Evolutionary conservation across 2,888 invertebrate species (phyloP), one percentile per base, ranked within the genome.

Genomic region (Hemicrepidius hirtus): DNA sequence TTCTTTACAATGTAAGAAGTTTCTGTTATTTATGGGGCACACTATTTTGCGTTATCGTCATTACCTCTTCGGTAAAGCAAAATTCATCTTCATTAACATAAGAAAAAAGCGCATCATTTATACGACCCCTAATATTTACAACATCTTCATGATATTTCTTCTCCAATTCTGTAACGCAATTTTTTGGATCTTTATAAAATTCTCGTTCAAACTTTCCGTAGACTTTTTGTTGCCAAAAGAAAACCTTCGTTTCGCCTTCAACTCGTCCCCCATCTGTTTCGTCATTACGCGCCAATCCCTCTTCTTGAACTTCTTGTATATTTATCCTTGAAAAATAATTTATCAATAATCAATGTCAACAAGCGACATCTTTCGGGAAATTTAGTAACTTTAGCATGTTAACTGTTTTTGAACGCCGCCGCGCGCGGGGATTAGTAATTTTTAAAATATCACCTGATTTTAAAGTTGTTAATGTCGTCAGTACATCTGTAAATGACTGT

Each of bases 161-260:
- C 62, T 94, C 92, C n/a, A 86, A 80, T 13, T 92, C 90, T 0
- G 89, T 90, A 0, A 86, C 78, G 77, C 94, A 94, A 80, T 92
- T 92, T 46, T 88, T 88, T 41, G 87, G 84, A 40, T 93, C 90
- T 0, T 84, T 84, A 80, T 92, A 94, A 67, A 88, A 88, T 62
- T 90, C 87, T 9, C 89, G 81, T 83, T 94, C 94, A 78, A 86
- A 86, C 7, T 86, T 85, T 75, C 92, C 91, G 70, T 93, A 91
- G 0, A 89, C 84, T 86, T 94, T 95, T 81, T 94, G 89, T 83
- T 95, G 94, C 95, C 95, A 95, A 76, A 85, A 84, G 75, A 94
- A 91, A 46, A 76, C 81, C 69, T 87, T 83, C 41, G 77, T 75
- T 64, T 82, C 80, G 79, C 81, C 65, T 12, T 41, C 63, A 68